Evolutionary conservation across 2,113 vertebrate genomes (phyloP).

Genomic region (Octodon degus): DNA sequence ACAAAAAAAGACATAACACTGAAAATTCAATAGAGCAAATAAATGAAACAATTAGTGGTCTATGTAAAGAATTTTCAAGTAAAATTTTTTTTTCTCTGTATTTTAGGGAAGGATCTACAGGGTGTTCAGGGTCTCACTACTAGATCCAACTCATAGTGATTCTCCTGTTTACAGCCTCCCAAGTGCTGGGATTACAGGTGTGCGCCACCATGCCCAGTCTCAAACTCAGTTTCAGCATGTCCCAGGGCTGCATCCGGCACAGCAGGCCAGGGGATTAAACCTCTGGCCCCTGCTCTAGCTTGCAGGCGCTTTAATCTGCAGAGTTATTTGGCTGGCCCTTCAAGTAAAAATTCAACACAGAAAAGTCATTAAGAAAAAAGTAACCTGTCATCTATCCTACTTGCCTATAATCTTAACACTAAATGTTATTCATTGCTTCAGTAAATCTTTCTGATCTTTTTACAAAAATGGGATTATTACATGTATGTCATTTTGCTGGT

Average conservation of each 20-base stretch:
- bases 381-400: slow-evolving; percentile 26
- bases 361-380: slow-evolving; percentile 24
- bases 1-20: neutral
- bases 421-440: slow-evolving; percentile 14
- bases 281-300: too few species aligned
- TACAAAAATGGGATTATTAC: slow-evolving; percentile 29
- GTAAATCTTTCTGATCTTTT: slow-evolving; percentile 28
- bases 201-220: too few species aligned
- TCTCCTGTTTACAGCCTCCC: too few species aligned
- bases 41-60: neutral
- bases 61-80: slow-evolving; percentile 36
- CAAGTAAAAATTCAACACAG: slow-evolving; percentile 26
- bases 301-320: too few species aligned
- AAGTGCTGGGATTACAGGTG: too few species aligned
- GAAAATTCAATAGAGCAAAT: slow-evolving; percentile 43
- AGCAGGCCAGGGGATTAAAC: too few species aligned
- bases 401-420: slow-evolving; percentile 4
- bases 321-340: too few species aligned
- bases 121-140: too few species aligned
- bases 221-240: too few species aligned
- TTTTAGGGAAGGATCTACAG: too few species aligned
- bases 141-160: too few species aligned
- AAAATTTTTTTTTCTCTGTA: neutral
- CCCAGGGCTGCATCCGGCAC: too few species aligned
- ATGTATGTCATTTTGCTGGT: neutral